These are phyloP conservation scores for Troilus luridus DNA, from an alignment of 2,888 invertebrate genomes.

Conservation along the genomic window DNA sequence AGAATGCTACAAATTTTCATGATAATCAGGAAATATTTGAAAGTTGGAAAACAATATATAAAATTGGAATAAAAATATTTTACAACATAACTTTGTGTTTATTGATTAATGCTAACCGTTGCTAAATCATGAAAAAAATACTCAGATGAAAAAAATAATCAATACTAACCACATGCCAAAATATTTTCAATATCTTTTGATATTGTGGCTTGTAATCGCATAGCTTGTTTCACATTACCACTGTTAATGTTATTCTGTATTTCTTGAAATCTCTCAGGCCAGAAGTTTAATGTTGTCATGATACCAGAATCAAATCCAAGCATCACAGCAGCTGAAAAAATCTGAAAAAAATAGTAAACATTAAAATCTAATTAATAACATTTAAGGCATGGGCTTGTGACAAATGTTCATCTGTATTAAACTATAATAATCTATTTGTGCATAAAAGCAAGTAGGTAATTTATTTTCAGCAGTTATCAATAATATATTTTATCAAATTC, in stretches of 20 bases:
- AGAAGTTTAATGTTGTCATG: conserved; percentile 79
- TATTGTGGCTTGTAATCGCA: conserved; percentile 73
- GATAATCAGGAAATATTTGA: too few relatives aligned
- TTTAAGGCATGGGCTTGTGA: not conserved
- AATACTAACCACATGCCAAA: not conserved
- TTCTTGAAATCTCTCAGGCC: conserved; percentile 74
- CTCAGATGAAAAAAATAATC: not conserved
- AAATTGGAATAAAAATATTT: not conserved
- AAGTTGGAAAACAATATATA: too few relatives aligned
- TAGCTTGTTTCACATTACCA: conserved; percentile 72
- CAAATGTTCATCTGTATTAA: not conserved
- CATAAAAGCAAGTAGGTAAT: not conserved
- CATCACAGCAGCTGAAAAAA: conserved; percentile 77
- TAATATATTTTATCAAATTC: not conserved
- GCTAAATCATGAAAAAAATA: not conserved
- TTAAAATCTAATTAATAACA: not conserved
- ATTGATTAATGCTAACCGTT: not conserved
- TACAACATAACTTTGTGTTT: not conserved
- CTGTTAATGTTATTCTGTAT: conserved; percentile 73
- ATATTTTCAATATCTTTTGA: conserved; percentile 69
- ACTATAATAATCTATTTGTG: not conserved
- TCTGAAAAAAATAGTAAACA: conserved; percentile 69
- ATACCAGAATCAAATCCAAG: conserved; percentile 82
- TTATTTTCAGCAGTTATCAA: not conserved
- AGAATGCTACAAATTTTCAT: too few relatives aligned